Evolutionary conservation across 2,113 vertebrate species (phyloP).

Genomic region (Tretioscincus oriximinensis): DNA sequence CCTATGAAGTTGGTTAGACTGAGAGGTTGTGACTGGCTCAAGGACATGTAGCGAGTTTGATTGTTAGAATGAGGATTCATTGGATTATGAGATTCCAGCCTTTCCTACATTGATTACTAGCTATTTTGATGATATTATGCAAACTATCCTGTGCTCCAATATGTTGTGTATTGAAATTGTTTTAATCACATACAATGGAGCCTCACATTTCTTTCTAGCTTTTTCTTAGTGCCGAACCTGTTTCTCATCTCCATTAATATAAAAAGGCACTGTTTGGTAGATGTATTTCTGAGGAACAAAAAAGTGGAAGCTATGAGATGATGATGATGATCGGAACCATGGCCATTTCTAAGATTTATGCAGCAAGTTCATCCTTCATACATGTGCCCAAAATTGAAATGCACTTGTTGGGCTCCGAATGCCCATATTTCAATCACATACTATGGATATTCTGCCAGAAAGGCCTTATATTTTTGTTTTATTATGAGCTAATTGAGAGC

Average conservation of each 20-base stretch:
- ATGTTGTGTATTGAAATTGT: neutral
- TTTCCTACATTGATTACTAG: too few species aligned
- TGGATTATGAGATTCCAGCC: too few species aligned
- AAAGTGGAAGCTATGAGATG: neutral
- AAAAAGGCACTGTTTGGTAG: neutral
- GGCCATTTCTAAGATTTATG: neutral
- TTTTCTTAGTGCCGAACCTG: neutral
- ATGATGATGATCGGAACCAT: neutral
- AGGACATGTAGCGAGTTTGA: too few species aligned
- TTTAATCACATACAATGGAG: neutral
- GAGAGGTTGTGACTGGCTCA: too few species aligned
- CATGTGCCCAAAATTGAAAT: neutral
- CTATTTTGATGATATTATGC: too few species aligned
- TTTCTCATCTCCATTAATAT: neutral
- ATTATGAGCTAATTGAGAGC: too few species aligned
- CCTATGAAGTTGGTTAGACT: neutral
- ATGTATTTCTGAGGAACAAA: neutral
- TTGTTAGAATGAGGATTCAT: too few species aligned
- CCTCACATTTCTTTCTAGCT: neutral
- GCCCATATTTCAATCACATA: too few species aligned
- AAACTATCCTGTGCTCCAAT: neutral
- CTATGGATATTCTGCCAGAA: too few species aligned
- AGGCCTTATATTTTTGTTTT: too few species aligned
- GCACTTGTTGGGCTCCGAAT: too few species aligned
- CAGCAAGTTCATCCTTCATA: neutral